phyloP scores from a whole-genome alignment of 2,113 vertebrate species.

The Lycaon pictus region DNA sequence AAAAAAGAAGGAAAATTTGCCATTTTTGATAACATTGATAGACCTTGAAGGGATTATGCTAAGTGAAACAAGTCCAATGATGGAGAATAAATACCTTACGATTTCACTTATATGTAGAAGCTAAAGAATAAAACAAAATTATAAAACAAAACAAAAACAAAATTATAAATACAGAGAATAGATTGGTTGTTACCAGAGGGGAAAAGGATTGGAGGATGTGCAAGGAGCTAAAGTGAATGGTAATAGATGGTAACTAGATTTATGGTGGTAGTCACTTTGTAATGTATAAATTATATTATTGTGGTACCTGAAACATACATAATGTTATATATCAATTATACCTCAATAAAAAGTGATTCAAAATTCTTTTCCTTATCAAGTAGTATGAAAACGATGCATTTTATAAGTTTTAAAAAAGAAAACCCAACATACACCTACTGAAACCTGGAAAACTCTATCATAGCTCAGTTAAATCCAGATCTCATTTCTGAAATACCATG shows the following conservation, averaged over 20 bases:
- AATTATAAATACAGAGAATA: not conserved
- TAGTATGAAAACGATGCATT: not conserved
- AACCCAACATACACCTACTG: not conserved
- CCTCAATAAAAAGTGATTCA: not conserved
- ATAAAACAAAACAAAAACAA: not conserved
- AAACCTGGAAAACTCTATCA: not conserved
- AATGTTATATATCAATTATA: not conserved
- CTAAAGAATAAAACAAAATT: not conserved
- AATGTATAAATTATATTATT: not conserved
- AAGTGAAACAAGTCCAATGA: not conserved
- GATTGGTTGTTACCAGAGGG: not conserved
- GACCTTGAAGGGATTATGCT: not conserved
- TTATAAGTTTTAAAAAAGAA: slow-evolving; percentile 22
- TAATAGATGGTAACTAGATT: not conserved
- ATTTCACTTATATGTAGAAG: not conserved
- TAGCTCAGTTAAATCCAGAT: slow-evolving; percentile 2
- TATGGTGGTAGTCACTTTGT: not conserved
- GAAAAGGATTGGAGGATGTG: not conserved
- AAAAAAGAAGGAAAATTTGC: not conserved
- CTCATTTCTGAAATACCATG: slow-evolving; percentile 7
- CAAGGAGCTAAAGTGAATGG: not conserved
- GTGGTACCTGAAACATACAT: not conserved
- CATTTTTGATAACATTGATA: not conserved
- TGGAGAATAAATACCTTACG: not conserved
- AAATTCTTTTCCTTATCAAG: not conserved